phyloP scores from a whole-genome alignment of 2,113 vertebrate genomes.

The Chrysochloris asiatica region DNA sequence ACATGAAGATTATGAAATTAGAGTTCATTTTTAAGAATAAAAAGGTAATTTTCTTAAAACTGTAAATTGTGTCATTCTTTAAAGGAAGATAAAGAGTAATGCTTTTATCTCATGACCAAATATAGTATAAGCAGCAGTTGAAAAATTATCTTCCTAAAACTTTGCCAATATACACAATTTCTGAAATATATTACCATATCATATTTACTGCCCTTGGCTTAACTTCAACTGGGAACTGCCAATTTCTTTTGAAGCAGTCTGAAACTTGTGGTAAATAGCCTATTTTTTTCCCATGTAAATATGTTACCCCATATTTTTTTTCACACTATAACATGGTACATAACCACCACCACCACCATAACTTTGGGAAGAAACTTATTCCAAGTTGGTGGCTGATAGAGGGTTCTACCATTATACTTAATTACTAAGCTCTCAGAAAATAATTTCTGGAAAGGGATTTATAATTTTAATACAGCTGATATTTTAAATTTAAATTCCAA shows the following conservation, averaged over 20 bases:
- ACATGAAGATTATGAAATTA: slow-evolving; percentile 59
- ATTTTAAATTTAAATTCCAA: slow-evolving; percentile 36
- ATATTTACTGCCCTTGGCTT: slow-evolving; percentile 44
- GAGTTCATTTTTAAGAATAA: slow-evolving; percentile 53
- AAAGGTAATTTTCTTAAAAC: slow-evolving; percentile 49
- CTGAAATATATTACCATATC: not conserved
- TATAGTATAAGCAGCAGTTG: slow-evolving; percentile 20
- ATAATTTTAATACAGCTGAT: not conserved
- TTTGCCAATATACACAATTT: slow-evolving; percentile 3
- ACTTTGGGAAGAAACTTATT: slow-evolving; percentile 8
- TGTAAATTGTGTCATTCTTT: slow-evolving; percentile 33
- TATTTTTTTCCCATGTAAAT: slow-evolving; percentile 41
- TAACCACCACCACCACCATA: too few species aligned
- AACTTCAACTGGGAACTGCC: not conserved
- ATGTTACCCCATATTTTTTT: not conserved
- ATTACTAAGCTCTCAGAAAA: not conserved
- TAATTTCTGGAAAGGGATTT: not conserved
- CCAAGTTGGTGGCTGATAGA: not conserved
- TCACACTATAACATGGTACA: too few species aligned
- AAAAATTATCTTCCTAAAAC: slow-evolving; percentile 28
- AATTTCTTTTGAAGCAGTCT: slow-evolving; percentile 38
- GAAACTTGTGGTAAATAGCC: slow-evolving; percentile 27
- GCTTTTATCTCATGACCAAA: not conserved
- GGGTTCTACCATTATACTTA: not conserved
- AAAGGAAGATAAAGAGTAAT: slow-evolving; percentile 58